phyloP scores from a whole-genome alignment of 2,888 invertebrate species.

The Drosophila kanekoi region DNA sequence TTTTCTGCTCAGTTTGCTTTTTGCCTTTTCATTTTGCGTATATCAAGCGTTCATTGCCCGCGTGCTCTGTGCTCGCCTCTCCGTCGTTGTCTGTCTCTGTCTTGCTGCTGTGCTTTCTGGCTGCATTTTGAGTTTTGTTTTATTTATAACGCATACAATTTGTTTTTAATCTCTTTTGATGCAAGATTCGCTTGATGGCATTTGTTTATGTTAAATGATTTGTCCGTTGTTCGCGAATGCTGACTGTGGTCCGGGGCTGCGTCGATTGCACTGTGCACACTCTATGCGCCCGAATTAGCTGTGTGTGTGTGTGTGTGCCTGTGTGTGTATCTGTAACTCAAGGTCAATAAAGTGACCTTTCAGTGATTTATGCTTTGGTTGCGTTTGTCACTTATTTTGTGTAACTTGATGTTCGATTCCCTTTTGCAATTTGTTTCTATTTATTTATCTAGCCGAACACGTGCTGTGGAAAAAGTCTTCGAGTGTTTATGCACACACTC shows the following conservation, averaged over 20 bases:
- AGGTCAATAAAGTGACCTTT: constrained; percentile 57
- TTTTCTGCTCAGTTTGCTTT: constrained; percentile 42
- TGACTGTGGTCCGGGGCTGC: neutral
- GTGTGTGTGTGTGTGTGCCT: constrained; percentile 3
- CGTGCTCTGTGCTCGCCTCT: constrained; percentile 29
- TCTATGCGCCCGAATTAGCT: constrained; percentile 12
- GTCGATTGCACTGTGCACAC: constrained; percentile 40
- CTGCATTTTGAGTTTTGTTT: constrained; percentile 68
- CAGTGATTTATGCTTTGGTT: constrained; percentile 46
- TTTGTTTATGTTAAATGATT: constrained; percentile 49
- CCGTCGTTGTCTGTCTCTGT: constrained; percentile 2
- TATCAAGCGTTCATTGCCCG: constrained; percentile 81
- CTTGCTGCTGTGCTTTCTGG: constrained; percentile 17
- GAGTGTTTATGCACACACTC: neutral
- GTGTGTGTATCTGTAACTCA: constrained; percentile 27
- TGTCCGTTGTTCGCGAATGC: constrained; percentile 11
- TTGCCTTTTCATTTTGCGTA: constrained; percentile 66
- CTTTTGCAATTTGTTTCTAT: constrained; percentile 30
- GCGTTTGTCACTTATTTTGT: constrained; percentile 23
- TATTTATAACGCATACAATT: constrained; percentile 66
- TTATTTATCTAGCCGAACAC: constrained; percentile 26
- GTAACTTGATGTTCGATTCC: neutral
- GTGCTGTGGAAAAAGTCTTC: constrained; percentile 12
- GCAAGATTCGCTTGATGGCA: constrained; percentile 25
- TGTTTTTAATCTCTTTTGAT: constrained; percentile 59